Evolutionary conservation across 2,888 invertebrate genomes (phyloP).

Genomic region (Tenthredo notha): DNA sequence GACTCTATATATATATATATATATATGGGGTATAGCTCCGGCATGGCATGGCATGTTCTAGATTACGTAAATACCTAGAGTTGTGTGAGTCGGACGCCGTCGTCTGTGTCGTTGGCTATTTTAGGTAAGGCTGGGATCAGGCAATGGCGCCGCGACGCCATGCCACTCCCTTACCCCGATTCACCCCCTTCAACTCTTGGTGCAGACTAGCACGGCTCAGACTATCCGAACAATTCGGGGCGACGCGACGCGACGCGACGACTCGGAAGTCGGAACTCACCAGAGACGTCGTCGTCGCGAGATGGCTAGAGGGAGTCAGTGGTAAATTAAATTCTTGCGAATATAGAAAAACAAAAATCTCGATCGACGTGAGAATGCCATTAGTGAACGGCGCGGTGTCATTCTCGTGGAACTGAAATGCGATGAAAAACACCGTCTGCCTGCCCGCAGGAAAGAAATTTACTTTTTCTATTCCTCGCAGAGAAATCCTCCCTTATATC

Average conservation of each 20-base stretch:
- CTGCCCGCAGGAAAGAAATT: background rate
- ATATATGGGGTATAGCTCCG: slow-evolving; percentile 23
- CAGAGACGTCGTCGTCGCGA: slow-evolving; percentile 2
- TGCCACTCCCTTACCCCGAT: background rate
- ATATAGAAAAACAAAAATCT: slow-evolving; percentile 57
- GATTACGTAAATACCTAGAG: slow-evolving; percentile 33
- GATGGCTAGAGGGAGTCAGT: slow-evolving; percentile 33
- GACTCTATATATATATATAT: no score
- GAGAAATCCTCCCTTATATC: background rate
- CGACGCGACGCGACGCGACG: slow-evolving; percentile 52
- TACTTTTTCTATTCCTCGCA: background rate
- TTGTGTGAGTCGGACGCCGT: background rate
- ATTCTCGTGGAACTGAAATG: slow-evolving; percentile 4
- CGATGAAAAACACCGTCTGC: background rate
- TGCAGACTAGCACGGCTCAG: slow-evolving; percentile 13
- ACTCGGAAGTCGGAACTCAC: slow-evolving; percentile 49
- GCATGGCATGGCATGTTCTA: slow-evolving; percentile 33
- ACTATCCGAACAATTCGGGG: slow-evolving; percentile 59
- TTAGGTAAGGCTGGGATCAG: slow-evolving; percentile 16
- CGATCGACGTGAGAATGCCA: slow-evolving; percentile 56
- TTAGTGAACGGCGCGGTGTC: slow-evolving; percentile 43
- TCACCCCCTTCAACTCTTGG: slow-evolving; percentile 20
- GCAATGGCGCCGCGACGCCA: slow-evolving; percentile 34
- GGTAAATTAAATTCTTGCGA: slow-evolving; percentile 69
- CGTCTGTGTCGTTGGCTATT: slow-evolving; percentile 24